Evolutionary conservation across 2,888 invertebrate species (phyloP), one percentile per base, ranked within the genome.

Genomic region (Sialis fuliginosa): DNA sequence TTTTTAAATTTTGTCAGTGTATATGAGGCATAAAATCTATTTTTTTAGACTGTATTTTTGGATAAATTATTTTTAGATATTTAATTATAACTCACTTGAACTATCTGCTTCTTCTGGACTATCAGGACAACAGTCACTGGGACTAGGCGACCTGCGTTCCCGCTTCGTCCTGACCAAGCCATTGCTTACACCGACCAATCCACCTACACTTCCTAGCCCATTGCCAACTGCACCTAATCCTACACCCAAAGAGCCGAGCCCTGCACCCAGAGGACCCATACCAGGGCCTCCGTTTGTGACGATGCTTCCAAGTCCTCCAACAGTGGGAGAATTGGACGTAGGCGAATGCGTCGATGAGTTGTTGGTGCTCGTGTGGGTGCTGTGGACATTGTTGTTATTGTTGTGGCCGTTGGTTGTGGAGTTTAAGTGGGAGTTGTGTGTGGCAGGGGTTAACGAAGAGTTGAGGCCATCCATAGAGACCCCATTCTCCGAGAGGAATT

Each of bases 401-500:
- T 22, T 22, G 22, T 22, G 9, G 13, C 13, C 13, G 4, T 41
- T 13, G 45, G 41, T 45, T 12, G 8, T 34, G 31, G 9, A 30
- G 6, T 46, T 33, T 44, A 35, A 33, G 41, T 13, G 9, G 13
- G 41, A 12, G 13, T 41, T 33, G 40, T 12, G 13, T 32, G 22
- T 33, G 6, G 22, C 44, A 37, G 44, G 48, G 46, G 32, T 22
- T 22, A 22, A 22, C 22, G 22, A 22, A 53, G 77, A 73, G 55
- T 77, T 75, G 62, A 79, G 68, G 1, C 75, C 79, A 63, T 89
- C 88, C 65, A 84, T 79, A 54, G 89, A 88, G 68, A 90, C 88
- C 58, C 89, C 90, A 66, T 92, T 93, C 70, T 93, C 93, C 62
- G 87, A 89, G 61, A 93, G 78, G 71, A 93, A 93, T 72, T 93